phyloP scores from a whole-genome alignment of 2,797 vertebrate species.

The Lepus oiostolus region DNA sequence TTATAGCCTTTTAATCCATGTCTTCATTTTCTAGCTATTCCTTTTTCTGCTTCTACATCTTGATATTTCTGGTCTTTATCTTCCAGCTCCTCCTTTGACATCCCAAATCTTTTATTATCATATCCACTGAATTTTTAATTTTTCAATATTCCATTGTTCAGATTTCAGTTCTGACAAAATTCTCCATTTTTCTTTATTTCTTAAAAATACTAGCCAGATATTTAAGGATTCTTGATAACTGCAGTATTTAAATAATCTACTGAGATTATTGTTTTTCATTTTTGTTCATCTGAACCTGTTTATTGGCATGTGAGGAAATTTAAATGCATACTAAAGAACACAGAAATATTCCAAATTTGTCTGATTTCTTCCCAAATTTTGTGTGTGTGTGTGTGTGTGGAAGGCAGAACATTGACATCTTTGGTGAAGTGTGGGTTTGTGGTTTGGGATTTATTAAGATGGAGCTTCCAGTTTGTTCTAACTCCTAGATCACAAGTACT shows the following conservation, averaged over 20 bases:
- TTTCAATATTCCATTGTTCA: not conserved
- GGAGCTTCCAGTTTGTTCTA: not conserved
- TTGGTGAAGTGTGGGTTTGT: not conserved
- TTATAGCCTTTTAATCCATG: not conserved
- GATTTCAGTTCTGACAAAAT: not conserved
- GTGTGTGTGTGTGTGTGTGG: not conserved
- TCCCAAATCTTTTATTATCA: not conserved
- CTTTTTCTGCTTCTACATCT: not conserved
- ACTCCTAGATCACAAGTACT: not conserved
- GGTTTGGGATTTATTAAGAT: not conserved
- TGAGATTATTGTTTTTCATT: not conserved
- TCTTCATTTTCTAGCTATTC: not conserved
- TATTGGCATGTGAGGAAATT: not conserved
- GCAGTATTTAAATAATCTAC: not conserved
- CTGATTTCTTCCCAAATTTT: not conserved
- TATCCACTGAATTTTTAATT: not conserved
- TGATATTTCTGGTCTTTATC: not conserved
- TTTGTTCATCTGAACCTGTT: not conserved
- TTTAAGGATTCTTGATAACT: not conserved
- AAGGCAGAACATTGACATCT: not conserved
- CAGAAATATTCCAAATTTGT: not conserved
- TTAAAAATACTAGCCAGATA: constrained; percentile 4
- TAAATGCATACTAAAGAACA: not conserved
- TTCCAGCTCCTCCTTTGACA: constrained; percentile 12
- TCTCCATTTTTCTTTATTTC: not conserved